phyloP scores from a whole-genome alignment of 2,888 invertebrate genomes.

The Reticulitermes lucifugus region DNA sequence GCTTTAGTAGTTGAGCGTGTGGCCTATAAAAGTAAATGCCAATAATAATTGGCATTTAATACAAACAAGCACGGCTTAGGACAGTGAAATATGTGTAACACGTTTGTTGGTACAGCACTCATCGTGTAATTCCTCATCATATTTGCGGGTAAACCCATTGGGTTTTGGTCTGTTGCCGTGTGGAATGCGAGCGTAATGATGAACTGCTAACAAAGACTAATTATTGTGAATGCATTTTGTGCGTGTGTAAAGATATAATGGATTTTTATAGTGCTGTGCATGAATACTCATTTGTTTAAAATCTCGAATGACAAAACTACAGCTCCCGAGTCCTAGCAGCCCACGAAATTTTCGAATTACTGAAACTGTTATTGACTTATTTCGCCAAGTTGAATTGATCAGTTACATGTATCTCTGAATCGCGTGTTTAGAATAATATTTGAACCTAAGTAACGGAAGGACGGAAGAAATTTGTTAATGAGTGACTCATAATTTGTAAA shows the following conservation, averaged over 20 bases:
- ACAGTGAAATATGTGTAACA: constrained; percentile 17
- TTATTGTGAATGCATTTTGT: background rate
- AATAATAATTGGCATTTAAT: constrained; percentile 19
- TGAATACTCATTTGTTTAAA: background rate
- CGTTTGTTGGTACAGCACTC: background rate
- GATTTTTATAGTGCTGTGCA: background rate
- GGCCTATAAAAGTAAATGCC: background rate
- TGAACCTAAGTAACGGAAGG: too few relatives aligned
- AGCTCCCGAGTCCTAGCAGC: background rate
- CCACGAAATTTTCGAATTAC: too few relatives aligned
- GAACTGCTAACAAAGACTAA: constrained; percentile 22
- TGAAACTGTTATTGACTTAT: too few relatives aligned
- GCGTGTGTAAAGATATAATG: background rate
- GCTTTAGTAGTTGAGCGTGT: constrained; percentile 5
- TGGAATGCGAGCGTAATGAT: background rate
- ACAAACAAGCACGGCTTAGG: constrained; percentile 8
- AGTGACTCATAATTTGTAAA: too few relatives aligned
- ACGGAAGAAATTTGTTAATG: too few relatives aligned
- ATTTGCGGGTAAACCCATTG: constrained; percentile 19
- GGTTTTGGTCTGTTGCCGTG: background rate
- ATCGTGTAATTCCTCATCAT: constrained; percentile 2
- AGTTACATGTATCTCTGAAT: too few relatives aligned
- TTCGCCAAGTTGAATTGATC: too few relatives aligned
- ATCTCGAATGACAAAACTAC: background rate
- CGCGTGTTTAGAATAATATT: too few relatives aligned